Percentiles rank a stretch among this genome's conserved stretches.
Evolutionary conservation across 1,140 invertebrate species (phyloP).

Genomic region (Vanessa tameamea): DNA sequence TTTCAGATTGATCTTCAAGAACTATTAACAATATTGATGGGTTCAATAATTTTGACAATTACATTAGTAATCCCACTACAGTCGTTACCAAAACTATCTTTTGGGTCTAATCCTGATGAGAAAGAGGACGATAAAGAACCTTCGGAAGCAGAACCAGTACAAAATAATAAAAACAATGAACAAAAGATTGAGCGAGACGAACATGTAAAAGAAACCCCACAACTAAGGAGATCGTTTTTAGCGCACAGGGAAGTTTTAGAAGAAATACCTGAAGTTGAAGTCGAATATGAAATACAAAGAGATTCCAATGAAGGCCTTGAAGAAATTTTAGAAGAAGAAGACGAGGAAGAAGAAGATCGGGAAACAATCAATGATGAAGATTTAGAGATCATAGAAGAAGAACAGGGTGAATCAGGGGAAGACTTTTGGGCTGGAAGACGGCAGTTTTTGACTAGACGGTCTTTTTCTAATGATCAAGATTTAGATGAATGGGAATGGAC

Average conservation of each 20-base stretch:
- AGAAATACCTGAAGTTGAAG: constrained; percentile 71
- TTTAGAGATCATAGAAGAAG: constrained; percentile 59
- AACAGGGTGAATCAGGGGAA: constrained; percentile 48
- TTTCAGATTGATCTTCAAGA: constrained; percentile 74
- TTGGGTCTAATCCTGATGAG: constrained; percentile 39
- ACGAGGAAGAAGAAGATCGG: constrained; percentile 61
- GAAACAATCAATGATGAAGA: constrained; percentile 66
- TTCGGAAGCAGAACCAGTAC: constrained; percentile 17
- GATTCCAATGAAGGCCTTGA: constrained; percentile 63
- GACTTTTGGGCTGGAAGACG: constrained; percentile 60
- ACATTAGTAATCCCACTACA: constrained; percentile 86
- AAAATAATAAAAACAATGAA: constrained; percentile 28
- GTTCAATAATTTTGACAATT: constrained; percentile 83
- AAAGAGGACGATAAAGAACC: constrained; percentile 36
- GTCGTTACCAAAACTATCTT: constrained; percentile 83
- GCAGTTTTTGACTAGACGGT: constrained; percentile 46
- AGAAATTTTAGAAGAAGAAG: constrained; percentile 78
- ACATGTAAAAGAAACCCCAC: constrained; percentile 40
- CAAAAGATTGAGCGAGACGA: constrained; percentile 34
- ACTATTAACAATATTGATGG: constrained; percentile 71
- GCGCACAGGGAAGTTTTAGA: constrained; percentile 71
- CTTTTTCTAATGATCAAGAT: constrained; percentile 59
- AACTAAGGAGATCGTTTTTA: constrained; percentile 54
- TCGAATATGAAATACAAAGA: constrained; percentile 71
- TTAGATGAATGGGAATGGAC: constrained; percentile 79